These are phyloP conservation scores for Podarcis siculus DNA, from an alignment of 2,797 vertebrate genomes.

Conservation along the genomic window DNA sequence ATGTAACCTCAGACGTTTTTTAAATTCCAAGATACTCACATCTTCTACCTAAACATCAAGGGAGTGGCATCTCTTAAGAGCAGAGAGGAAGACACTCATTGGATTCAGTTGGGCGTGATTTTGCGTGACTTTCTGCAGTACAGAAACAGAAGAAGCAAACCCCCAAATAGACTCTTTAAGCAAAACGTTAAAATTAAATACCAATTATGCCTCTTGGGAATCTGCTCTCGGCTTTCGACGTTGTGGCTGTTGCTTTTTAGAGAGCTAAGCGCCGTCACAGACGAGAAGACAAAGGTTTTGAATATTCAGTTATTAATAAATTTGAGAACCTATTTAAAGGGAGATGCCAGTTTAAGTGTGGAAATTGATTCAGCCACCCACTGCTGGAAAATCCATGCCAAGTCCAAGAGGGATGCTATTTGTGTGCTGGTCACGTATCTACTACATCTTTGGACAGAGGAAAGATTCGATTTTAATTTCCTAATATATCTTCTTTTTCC, in stretches of 20 bases:
- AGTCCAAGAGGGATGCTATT: not conserved
- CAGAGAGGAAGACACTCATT: slow-evolving; percentile 75
- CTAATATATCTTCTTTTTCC: not conserved
- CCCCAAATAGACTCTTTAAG: slow-evolving; percentile 71
- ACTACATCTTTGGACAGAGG: not conserved
- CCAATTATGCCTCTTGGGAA: slow-evolving; percentile 67
- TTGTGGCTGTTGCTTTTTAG: not conserved
- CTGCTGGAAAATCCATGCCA: slow-evolving; percentile 17
- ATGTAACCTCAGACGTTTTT: slow-evolving; percentile 69
- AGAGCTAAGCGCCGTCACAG: slow-evolving; percentile 6
- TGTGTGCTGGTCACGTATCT: not conserved
- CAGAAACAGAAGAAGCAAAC: slow-evolving; percentile 75
- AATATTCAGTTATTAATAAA: slow-evolving; percentile 38
- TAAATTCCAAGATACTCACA: slow-evolving; percentile 73
- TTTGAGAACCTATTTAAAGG: not conserved
- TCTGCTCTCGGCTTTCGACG: slow-evolving; percentile 59
- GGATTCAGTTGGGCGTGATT: slow-evolving; percentile 79
- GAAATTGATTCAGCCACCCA: slow-evolving; percentile 31
- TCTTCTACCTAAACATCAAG: slow-evolving; percentile 76
- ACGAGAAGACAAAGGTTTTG: slow-evolving; percentile 31
- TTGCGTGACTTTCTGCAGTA: slow-evolving; percentile 76
- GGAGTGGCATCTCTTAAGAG: slow-evolving; percentile 79
- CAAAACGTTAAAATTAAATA: slow-evolving; percentile 72
- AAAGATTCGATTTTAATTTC: slow-evolving; percentile 16
- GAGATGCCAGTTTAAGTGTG: slow-evolving; percentile 17